These are phyloP conservation scores for Megaptera novaeangliae DNA, from an alignment of 2,113 vertebrate species.

Conservation along the genomic window DNA sequence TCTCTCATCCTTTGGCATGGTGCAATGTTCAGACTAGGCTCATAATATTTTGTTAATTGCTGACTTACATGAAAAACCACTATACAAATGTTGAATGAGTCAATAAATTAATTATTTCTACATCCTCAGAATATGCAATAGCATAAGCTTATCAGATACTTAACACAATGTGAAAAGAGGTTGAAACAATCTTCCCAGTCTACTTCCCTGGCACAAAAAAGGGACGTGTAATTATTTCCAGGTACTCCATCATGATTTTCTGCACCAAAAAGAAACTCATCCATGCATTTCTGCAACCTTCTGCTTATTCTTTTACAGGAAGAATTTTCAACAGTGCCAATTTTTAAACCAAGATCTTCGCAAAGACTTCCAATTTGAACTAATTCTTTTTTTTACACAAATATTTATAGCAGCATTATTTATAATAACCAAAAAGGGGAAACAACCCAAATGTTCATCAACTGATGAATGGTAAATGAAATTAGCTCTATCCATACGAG, in stretches of 20 bases:
- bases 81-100: constrained; percentile 49
- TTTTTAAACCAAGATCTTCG: constrained; percentile 30
- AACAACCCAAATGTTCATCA: background rate
- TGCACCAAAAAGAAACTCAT: background rate
- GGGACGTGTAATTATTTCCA: constrained; percentile 36
- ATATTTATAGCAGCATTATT: background rate
- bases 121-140: constrained; percentile 14
- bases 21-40: background rate
- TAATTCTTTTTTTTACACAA: background rate
- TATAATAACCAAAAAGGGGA: background rate
- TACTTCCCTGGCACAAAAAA: constrained; percentile 1
- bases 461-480: background rate
- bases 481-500: background rate
- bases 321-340: background rate
- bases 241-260: constrained; percentile 14
- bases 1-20: background rate
- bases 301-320: background rate
- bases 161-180: constrained; percentile 22
- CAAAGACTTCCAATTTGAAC: constrained; percentile 38
- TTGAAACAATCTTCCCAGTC: constrained; percentile 28
- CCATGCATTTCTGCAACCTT: background rate
- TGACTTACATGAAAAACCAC: constrained; percentile 31
- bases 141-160: constrained; percentile 46
- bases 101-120: constrained; percentile 48
- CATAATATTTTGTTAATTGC: constrained; percentile 45